Conservation (phyloP, 2,113 vertebrate genomes). For the Anguilla rostrata region DNA sequence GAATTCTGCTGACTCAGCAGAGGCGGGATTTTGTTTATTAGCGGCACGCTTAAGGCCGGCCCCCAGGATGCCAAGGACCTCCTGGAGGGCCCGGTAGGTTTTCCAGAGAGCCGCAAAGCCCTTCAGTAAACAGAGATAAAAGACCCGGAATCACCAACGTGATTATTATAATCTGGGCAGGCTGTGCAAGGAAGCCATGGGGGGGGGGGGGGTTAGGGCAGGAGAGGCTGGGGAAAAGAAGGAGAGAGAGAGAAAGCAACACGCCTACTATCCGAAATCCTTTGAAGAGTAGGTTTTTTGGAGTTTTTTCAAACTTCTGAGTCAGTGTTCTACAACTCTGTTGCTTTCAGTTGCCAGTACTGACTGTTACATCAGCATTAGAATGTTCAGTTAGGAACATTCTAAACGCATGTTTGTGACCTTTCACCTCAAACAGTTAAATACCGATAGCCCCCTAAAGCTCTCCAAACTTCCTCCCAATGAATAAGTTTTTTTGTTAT, state of each 20-base stretch:
- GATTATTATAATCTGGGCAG: conserved; percentile 2
- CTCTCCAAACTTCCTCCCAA: not conserved
- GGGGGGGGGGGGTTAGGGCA: not conserved
- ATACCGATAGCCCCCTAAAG: not conserved
- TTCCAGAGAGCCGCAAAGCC: not conserved
- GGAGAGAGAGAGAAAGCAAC: no score
- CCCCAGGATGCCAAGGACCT: not conserved
- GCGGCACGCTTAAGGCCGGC: not conserved
- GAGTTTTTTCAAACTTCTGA: no score
- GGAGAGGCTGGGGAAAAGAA: no score
- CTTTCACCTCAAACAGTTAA: not conserved
- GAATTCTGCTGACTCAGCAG: not conserved
- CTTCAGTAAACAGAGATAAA: not conserved
- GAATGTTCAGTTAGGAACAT: no score
- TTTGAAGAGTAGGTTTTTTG: no score
- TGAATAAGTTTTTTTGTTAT: not conserved
- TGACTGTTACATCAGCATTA: no score
- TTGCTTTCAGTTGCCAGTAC: no score
- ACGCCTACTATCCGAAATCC: no score
- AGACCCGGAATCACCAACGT: not conserved
- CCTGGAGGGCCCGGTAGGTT: not conserved
- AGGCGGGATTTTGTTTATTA: not conserved
- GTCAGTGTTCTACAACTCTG: not conserved
- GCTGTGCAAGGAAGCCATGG: not conserved
- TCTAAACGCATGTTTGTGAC: no score